Base-by-base conservation (phyloP, 2,113 vertebrate species). In the Ovis canadensis region DNA sequence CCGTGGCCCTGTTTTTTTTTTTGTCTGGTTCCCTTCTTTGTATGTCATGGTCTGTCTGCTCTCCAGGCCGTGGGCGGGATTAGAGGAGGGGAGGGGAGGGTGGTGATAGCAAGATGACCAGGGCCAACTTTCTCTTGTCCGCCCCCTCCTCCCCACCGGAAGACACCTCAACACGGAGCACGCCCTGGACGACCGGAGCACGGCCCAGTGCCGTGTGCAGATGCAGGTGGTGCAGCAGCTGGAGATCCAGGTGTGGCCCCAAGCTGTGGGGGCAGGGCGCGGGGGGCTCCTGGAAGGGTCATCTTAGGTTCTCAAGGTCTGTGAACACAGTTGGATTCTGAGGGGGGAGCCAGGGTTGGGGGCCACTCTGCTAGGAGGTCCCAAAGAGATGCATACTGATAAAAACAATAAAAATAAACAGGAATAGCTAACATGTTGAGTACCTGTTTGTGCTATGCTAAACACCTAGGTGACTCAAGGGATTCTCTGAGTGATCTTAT, bases 151-250 rank as follows among this genome's bases (percentile, higher is more conserved):
- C 52, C 59, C 52, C 62, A 23, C n/a, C 40, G 10, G 31, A 88
- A 99, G 99, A 99, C 99, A 99, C 99, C 99, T 99, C 99, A 99
- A 99, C 98, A 99, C 99, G 29, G 99, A 99, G 98, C 99, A 99
- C 21, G 99, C 99, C 98, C 99, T 99, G 95, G 99, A 99, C 19
- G 99, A 99, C 99, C 99, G 99, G 97, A 99, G 99, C 98, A 99
- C 99, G 2, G 99, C 99, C 96, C 99, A 99, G 99, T 99, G 99
- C 98, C 99, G 99, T 98, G 99, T 99, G 89, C 99, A 99, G 99
- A 99, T 99, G 99, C 99, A 99, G 98, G 99, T 99, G 98, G 99
- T 99, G 84, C 99, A 99, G 98, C 99, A 99, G 98, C 99, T 99
- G 99, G 99, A 99, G 99, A 99, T 99, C 98, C 99, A 99, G 99